Evolutionary conservation across 2,888 invertebrate genomes (phyloP).

Genomic region (Stramonita haemastoma): DNA sequence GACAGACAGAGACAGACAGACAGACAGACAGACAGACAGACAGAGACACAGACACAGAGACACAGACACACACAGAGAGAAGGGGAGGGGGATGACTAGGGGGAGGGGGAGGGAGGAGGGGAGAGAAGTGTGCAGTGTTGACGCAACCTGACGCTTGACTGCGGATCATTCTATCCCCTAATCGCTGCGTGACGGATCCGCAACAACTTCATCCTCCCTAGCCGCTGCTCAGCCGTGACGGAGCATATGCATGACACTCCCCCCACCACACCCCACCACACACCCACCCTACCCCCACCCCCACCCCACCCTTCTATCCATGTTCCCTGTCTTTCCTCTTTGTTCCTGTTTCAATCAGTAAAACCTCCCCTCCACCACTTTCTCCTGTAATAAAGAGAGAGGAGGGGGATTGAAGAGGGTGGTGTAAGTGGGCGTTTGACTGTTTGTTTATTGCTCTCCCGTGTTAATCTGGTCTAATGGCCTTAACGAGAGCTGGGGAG

Average conservation of each 20-base stretch:
- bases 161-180: background rate
- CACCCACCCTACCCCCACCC: too few relatives aligned
- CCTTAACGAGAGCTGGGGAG: too few relatives aligned
- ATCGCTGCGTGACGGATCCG: background rate
- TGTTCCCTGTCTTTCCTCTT: too few relatives aligned
- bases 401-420: too few relatives aligned
- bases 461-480: too few relatives aligned
- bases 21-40: background rate
- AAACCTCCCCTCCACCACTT: too few relatives aligned
- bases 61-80: background rate
- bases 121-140: background rate
- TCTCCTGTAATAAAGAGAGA: too few relatives aligned
- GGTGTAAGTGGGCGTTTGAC: too few relatives aligned
- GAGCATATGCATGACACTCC: slow-evolving; percentile 17
- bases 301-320: too few relatives aligned
- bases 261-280: too few relatives aligned
- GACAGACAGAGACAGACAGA: background rate
- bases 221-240: background rate
- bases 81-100: slow-evolving; percentile 1
- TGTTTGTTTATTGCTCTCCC: too few relatives aligned
- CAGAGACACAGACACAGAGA: background rate
- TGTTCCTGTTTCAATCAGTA: too few relatives aligned
- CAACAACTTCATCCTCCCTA: slow-evolving; percentile 6
- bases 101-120: background rate
- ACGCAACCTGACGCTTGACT: slow-evolving; percentile 32